A percentile compares a stretch with the other conserved stretches of the same genome.
Evolutionary conservation across 2,888 invertebrate genomes (phyloP).

Genomic region (Anoncus sp.): DNA sequence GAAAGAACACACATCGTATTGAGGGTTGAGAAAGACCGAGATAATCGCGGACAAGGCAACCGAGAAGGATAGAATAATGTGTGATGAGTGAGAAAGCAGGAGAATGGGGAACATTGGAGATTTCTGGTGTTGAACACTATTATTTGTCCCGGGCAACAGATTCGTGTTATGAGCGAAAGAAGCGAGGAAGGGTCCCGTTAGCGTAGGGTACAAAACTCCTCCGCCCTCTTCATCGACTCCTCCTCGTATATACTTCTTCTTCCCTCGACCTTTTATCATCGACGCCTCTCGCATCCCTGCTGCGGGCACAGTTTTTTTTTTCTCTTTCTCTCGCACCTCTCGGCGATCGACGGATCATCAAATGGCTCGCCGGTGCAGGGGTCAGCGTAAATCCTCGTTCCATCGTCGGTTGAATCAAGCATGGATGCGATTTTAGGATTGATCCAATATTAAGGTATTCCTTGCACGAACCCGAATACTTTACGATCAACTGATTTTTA

Average conservation of each 20-base stretch:
- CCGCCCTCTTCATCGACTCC: conserved; percentile 69
- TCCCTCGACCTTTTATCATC: conserved; percentile 46
- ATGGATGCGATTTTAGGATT: no score
- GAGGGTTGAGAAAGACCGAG: conserved; percentile 51
- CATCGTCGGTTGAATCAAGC: no score
- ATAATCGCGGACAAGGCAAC: conserved; percentile 34
- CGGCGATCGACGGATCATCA: neutral
- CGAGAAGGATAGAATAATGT: conserved; percentile 30
- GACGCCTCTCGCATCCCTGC: conserved; percentile 23
- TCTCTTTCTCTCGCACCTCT: conserved; percentile 61
- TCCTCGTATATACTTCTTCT: conserved; percentile 32
- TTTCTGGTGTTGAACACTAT: conserved; percentile 76
- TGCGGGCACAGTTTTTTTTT: conserved; percentile 58
- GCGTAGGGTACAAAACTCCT: conserved; percentile 80
- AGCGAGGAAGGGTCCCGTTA: conserved; percentile 82
- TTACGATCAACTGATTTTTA: no score
- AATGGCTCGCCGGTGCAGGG: neutral
- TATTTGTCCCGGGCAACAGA: conserved; percentile 77
- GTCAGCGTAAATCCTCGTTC: conserved; percentile 8
- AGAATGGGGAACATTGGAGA: conserved; percentile 10
- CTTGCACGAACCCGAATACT: no score
- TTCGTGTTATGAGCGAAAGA: conserved; percentile 79
- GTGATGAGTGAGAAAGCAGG: conserved; percentile 19
- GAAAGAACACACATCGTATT: conserved; percentile 1
- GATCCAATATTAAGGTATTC: no score